These are phyloP conservation scores for Podocnemis expansa DNA, from an alignment of 2,113 vertebrate species.

Conservation along the genomic window DNA sequence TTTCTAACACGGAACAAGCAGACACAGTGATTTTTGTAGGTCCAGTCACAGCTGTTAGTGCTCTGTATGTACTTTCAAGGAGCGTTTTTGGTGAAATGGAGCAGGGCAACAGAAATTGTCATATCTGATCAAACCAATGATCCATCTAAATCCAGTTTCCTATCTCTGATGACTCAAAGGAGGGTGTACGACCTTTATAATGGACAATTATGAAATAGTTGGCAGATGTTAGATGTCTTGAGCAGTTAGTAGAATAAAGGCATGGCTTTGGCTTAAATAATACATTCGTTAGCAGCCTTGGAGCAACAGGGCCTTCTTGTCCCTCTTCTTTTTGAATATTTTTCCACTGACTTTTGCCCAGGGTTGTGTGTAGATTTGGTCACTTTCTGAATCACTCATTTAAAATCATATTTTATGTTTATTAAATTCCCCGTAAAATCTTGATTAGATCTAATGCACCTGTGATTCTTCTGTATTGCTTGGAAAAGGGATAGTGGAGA, in stretches of 20 bases:
- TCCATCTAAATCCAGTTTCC: slow-evolving; percentile 10
- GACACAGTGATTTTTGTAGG: slow-evolving; percentile 4
- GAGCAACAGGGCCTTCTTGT: neutral
- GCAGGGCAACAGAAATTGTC: slow-evolving; percentile 44
- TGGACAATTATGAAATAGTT: neutral
- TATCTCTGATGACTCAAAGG: slow-evolving; percentile 4
- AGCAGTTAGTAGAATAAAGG: neutral
- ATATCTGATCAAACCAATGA: slow-evolving; percentile 29
- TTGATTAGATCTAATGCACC: neutral
- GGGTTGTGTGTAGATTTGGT: neutral
- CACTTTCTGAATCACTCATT: neutral
- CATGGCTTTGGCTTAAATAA: neutral
- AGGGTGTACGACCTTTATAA: slow-evolving; percentile 1
- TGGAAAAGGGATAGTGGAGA: neutral
- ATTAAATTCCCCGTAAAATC: rapidly evolving
- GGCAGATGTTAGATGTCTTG: neutral
- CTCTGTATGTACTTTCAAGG: slow-evolving; percentile 22
- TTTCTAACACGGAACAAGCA: slow-evolving; percentile 22
- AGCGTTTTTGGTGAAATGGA: slow-evolving; percentile 47
- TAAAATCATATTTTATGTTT: neutral
- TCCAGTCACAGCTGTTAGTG: slow-evolving; percentile 25
- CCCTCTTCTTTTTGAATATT: neutral
- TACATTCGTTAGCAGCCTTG: neutral
- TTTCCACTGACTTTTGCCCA: neutral
- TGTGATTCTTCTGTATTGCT: neutral